These are phyloP conservation scores for Sphaerodactylus townsendi DNA, from an alignment of 2,113 vertebrate species.

Conservation along the genomic window DNA sequence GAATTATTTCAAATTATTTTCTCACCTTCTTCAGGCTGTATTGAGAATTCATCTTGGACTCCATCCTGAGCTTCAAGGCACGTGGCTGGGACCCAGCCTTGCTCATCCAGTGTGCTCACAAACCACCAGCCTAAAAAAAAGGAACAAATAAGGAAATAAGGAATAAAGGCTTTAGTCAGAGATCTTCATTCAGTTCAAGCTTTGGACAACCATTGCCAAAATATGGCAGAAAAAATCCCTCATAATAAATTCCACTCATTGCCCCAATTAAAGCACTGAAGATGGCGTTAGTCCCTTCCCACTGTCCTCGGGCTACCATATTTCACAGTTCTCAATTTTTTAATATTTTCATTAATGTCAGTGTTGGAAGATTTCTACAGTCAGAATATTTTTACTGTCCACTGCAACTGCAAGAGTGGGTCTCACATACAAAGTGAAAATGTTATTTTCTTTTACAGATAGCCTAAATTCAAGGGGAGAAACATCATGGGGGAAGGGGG, in stretches of 20 bases:
- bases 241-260: not conserved
- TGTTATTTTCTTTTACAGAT: no score
- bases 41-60: constrained; percentile 87
- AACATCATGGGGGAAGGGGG: no score
- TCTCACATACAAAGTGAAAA: not conserved
- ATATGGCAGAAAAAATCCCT: not conserved
- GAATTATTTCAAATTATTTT: not conserved
- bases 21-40: constrained; percentile 93
- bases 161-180: constrained; percentile 25
- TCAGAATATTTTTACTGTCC: not conserved
- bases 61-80: constrained; percentile 96
- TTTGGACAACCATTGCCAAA: not conserved
- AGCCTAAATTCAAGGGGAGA: no score
- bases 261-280: not conserved
- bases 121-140: constrained; percentile 93
- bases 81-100: constrained; percentile 98
- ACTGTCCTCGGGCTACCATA: no score
- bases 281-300: not conserved
- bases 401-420: no score
- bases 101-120: constrained; percentile 92
- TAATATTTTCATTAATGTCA: not conserved
- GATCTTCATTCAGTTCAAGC: not conserved
- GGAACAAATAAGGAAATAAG: constrained; percentile 7
- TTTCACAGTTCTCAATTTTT: not conserved
- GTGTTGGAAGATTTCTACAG: not conserved